Base-by-base conservation (phyloP, 2,113 vertebrate genomes). In the Sardina pilchardus region DNA sequence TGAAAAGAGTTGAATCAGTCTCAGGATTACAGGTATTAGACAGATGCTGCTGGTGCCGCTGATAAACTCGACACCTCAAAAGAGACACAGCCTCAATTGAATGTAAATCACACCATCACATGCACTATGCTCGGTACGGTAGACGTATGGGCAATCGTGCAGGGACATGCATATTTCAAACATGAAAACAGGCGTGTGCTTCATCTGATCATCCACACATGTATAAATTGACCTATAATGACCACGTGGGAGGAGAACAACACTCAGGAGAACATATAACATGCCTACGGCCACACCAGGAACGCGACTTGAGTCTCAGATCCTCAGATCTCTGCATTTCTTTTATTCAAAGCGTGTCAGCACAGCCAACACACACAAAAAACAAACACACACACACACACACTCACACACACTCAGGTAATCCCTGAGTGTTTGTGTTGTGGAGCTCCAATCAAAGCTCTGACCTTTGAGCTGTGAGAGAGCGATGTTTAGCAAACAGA, bases 361-460 rank as follows among this genome's bases (percentile, higher is more conserved):
- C 71, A 36, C 30, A 78, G 16, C 34, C 30, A 5, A 17, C 71
- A 36, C 63, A 12, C 63, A 34, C 63, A 71, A 26, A 34, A n/a
- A 71, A 75, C 67, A 12, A 26, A 75, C 67, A 75, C 67, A 75
- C 67, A 75, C 26, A 75, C 67, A 75, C 67, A 75, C 26, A 75
- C 67, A 71, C n/a, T 30, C n/a, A 30, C 26, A 71, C 63, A 71
- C 63, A 71, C 10, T 2, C 0, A 9, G 12, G 10, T 50, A 19
- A 56, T 56, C 19, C 19, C 17, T 56, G 53, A 56, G 53, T 56
- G 53, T 56, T 56, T 56, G 19, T 56, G 53, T 56, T 56, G 53
- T 56, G 53, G 17, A 16, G 19, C 53, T 21, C 53, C 53, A 24
- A 56, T 56, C 53, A 56, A 21, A 59, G 53, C 53, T 59, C 53